Conservation (phyloP, 2,888 invertebrate genomes). For the Gortyna flavago region DNA sequence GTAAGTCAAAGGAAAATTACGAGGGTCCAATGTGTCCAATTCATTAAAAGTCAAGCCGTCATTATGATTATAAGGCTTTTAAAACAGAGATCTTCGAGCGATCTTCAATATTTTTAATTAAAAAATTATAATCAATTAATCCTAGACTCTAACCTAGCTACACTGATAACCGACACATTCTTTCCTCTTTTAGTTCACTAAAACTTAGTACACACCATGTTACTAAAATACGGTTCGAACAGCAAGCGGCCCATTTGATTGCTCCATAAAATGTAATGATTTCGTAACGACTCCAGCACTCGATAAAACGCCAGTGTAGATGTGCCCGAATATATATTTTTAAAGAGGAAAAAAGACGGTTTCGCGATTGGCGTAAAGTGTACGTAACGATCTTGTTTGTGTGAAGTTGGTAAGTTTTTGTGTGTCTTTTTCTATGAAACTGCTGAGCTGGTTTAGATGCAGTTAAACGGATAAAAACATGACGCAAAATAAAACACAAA, state of each 20-base stretch:
- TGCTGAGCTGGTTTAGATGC: neutral
- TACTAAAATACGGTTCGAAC: conserved; percentile 44
- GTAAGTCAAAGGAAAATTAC: neutral
- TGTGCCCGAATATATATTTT: conserved; percentile 66
- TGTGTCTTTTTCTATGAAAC: neutral
- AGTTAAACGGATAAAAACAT: neutral
- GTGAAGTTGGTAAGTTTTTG: conserved; percentile 7
- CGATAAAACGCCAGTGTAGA: conserved; percentile 69
- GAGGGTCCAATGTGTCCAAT: neutral
- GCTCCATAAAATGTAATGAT: conserved; percentile 77
- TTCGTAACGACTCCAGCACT: conserved; percentile 62
- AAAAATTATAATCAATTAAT: neutral
- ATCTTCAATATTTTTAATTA: no score
- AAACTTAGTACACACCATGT: conserved; percentile 29
- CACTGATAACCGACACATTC: neutral
- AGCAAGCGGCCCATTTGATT: conserved; percentile 69
- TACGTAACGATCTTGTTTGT: conserved; percentile 38
- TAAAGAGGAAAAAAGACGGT: conserved; percentile 33
- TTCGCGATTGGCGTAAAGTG: conserved; percentile 13
- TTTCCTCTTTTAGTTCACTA: conserved; percentile 1
- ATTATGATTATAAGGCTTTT: neutral
- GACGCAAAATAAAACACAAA: no score
- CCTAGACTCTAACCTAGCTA: neutral
- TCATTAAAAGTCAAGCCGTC: no score
- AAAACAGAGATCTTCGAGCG: no score